phyloP scores from a whole-genome alignment of 2,113 vertebrate species.

The Sminthopsis crassicaudata region DNA sequence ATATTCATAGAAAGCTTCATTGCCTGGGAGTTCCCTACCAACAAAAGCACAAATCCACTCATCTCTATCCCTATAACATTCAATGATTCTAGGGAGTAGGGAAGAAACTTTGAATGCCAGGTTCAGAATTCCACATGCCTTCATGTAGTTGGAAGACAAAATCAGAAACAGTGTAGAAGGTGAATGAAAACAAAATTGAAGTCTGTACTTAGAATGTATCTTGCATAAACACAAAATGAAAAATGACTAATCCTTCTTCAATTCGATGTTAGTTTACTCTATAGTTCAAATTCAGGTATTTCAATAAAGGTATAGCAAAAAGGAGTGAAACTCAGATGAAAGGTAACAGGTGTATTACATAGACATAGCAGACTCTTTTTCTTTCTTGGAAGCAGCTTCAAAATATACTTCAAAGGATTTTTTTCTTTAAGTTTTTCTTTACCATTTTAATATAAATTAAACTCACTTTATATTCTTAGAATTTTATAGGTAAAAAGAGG shows the following conservation, averaged over 20 bases:
- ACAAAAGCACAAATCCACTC: background rate
- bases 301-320: background rate
- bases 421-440: constrained; percentile 5
- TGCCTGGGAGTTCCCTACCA: background rate
- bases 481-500: background rate
- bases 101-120: constrained; percentile 16
- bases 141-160: constrained; percentile 19
- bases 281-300: background rate
- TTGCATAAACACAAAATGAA: constrained; percentile 8
- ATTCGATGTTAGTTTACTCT: constrained; percentile 22
- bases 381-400: constrained; percentile 25
- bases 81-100: background rate
- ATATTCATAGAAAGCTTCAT: background rate
- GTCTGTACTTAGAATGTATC: background rate
- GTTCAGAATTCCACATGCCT: constrained; percentile 44
- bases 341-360: background rate
- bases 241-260: constrained; percentile 28
- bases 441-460: background rate
- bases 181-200: constrained; percentile 19
- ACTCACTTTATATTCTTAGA: background rate
- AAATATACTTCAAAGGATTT: background rate
- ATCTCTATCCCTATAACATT: background rate
- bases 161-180: background rate
- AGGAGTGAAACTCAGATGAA: constrained; percentile 5
- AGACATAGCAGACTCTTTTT: background rate